These are phyloP conservation scores for Drosophila sp. DNA, from an alignment of 1,140 invertebrate species.

Conservation along the genomic window DNA sequence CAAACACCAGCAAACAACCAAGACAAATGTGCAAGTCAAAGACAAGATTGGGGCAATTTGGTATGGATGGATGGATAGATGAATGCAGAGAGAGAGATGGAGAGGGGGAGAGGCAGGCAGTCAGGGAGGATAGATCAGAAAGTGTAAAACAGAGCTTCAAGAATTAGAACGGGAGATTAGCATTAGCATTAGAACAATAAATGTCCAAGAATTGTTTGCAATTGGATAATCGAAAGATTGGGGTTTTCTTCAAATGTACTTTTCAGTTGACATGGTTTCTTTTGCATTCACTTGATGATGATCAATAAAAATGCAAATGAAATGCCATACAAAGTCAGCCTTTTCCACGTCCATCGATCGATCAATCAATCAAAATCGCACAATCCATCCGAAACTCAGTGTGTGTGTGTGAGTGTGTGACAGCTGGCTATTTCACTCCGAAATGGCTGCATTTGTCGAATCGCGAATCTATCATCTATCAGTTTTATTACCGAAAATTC, in stretches of 20 bases:
- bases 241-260: neutral
- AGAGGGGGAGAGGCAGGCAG: neutral
- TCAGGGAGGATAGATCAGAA: neutral
- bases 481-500: conserved; percentile 45
- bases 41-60: conserved; percentile 30
- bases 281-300: conserved; percentile 1
- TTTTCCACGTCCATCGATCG: conserved; percentile 41
- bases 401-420: neutral
- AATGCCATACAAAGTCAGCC: conserved; percentile 37
- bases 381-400: neutral
- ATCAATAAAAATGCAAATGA: conserved; percentile 51
- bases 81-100: no score
- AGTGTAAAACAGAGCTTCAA: neutral
- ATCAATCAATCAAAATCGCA: conserved; percentile 56
- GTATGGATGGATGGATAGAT: neutral
- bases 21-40: conserved; percentile 28
- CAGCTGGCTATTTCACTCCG: neutral
- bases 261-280: conserved; percentile 5
- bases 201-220: conserved; percentile 9
- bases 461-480: conserved; percentile 43
- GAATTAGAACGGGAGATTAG: conserved; percentile 15
- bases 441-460: conserved; percentile 17
- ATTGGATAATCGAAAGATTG: neutral
- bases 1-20: neutral
- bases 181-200: neutral